Evolutionary conservation across 2,113 vertebrate genomes (phyloP), one percentile per base, ranked within the genome.

Genomic region (Scartelaos histophorus): DNA sequence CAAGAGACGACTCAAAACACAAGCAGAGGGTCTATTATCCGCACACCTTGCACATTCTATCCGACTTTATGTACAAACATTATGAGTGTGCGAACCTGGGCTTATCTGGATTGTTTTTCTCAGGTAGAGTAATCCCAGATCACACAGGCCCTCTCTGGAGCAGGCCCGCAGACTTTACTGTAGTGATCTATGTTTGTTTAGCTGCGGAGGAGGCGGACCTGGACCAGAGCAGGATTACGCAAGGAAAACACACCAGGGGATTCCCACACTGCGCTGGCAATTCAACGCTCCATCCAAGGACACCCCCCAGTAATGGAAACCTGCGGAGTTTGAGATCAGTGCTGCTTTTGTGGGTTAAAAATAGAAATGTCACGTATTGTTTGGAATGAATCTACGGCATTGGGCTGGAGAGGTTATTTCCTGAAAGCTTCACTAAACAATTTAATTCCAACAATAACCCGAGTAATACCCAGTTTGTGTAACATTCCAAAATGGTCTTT

Each of bases 141-240:
- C 80, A 85, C 69, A 82, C 29, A 54, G 58, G 60, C 43, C 21
- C 66, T 76, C 62, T 67, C 35, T 72, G 70, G 78, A 71, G 54
- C 46, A 67, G 75, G 16, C 24, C 64, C 58, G 69, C 68, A 84
- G 87, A 82, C 78, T 76, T 77, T 47, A 79, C 61, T 82, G 76
- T 67, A 54, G 25, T 13, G 38, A 66, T 69, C 71, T 69, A 83
- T 90, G 88, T 92, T 92, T 89, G 75, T 69, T 82, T 87, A 90
- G 85, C 84, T 82, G 80, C 75, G 82, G 72, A 69, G 73, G 71
- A 70, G 49, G 66, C 85, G 73, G 66, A 45, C 69, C 16, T 74
- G 38, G 77, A 74, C 13, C 72, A 67, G 66, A 71, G 82, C 75
- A 70, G 85, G 90, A 90, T 92, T 88, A 90, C 21, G 38, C 62